Evolutionary conservation across 1,140 invertebrate genomes (phyloP).

Genomic region (Musca vetustissima): DNA sequence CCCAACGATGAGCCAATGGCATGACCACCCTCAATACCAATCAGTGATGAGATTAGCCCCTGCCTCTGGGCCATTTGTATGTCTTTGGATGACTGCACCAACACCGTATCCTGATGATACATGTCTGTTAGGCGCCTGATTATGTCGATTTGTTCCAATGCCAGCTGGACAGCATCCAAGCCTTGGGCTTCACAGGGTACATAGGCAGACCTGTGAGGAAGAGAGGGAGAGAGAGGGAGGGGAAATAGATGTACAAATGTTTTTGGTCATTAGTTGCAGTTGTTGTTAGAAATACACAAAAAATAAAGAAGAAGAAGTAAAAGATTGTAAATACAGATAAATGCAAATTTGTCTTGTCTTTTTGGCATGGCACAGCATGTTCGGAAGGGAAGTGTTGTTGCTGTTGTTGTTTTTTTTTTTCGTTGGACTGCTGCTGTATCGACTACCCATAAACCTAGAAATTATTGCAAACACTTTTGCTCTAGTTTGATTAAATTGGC

Average conservation of each 20-base stretch:
- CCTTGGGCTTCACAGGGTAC: conserved; percentile 79
- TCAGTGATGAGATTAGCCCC: conserved; percentile 77
- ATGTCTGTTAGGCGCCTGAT: conserved; percentile 82
- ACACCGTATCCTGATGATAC: conserved; percentile 69
- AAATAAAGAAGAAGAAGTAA: no score
- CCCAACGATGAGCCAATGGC: conserved; percentile 82
- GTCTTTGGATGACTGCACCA: conserved; percentile 72
- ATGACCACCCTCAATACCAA: conserved; percentile 85
- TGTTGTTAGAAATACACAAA: no score
- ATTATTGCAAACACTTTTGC: conserved; percentile 6
- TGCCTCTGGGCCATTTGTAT: conserved; percentile 74
- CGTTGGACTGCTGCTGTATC: no score
- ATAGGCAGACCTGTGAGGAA: conserved; percentile 74
- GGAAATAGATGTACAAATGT: no score
- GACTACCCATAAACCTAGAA: background rate
- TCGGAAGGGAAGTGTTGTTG: no score
- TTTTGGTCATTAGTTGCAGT: no score
- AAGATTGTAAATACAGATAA: no score
- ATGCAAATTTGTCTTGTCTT: no score
- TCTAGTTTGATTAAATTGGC: conserved; percentile 17
- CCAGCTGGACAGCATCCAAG: conserved; percentile 81
- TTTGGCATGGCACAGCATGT: no score
- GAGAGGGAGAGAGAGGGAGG: background rate
- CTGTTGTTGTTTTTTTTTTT: no score
- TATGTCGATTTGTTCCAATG: conserved; percentile 85